These are phyloP conservation scores for Sweltsa coloradensis DNA, from an alignment of 1,140 invertebrate genomes.

Conservation along the genomic window DNA sequence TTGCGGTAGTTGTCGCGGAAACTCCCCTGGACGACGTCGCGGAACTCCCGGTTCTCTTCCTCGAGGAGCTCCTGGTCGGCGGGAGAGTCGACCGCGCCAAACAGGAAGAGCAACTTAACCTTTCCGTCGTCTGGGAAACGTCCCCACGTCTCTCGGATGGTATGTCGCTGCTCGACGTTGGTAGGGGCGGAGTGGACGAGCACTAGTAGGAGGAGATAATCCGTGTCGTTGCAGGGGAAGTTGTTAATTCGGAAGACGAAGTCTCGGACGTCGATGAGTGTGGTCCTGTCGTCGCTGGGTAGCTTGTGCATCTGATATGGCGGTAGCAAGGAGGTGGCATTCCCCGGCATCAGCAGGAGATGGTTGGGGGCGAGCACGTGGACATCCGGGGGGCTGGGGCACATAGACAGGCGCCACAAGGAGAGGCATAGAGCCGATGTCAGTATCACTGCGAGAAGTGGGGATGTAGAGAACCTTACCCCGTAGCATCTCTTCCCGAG, in stretches of 20 bases:
- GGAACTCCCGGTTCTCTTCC: conserved; percentile 43
- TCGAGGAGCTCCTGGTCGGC: conserved; percentile 34
- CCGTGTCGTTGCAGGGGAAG: conserved; percentile 31
- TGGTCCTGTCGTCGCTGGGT: conserved; percentile 28
- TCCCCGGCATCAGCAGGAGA: conserved; percentile 9
- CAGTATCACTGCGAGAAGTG: neutral
- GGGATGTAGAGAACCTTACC: neutral
- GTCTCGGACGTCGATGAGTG: conserved; percentile 40
- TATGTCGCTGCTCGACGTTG: conserved; percentile 43
- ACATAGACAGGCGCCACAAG: conserved; percentile 5
- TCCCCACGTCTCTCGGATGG: conserved; percentile 57
- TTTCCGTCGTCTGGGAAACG: conserved; percentile 26
- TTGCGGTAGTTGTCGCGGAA: conserved; percentile 72
- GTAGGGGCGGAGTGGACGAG: conserved; percentile 53
- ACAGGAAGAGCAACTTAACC: conserved; percentile 48
- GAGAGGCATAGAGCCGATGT: conserved; percentile 3
- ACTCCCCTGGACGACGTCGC: conserved; percentile 66
- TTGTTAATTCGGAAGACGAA: conserved; percentile 44
- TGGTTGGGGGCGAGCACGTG: conserved; percentile 2
- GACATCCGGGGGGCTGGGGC: neutral
- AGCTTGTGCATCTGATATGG: conserved; percentile 23
- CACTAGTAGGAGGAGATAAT: conserved; percentile 45
- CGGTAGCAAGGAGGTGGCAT: conserved; percentile 7
- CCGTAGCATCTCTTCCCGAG: conserved; percentile 8
- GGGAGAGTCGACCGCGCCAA: conserved; percentile 41